phyloP scores from a whole-genome alignment of 2,888 invertebrate genomes.

The Melinopterus prodromus region DNA sequence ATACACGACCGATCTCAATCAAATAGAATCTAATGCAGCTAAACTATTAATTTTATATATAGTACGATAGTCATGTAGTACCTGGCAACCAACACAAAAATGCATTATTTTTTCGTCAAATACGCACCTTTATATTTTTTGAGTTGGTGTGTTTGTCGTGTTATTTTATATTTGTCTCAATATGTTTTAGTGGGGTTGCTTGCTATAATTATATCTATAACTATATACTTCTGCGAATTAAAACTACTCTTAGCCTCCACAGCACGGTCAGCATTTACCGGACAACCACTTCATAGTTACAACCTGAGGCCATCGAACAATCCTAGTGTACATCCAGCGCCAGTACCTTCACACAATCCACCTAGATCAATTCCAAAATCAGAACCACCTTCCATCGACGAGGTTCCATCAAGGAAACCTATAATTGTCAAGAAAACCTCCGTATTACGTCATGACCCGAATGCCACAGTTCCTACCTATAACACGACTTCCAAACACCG shows the following conservation, averaged over 20 bases:
- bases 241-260: not conserved
- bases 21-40: too few relatives aligned
- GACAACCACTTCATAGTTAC: not conserved
- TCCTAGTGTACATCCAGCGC: not conserved
- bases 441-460: constrained; percentile 36
- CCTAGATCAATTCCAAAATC: not conserved
- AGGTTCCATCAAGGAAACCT: not conserved
- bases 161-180: too few relatives aligned
- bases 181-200: too few relatives aligned
- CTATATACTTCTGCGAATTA: too few relatives aligned
- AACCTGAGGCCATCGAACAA: not conserved
- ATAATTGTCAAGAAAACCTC: constrained; percentile 34
- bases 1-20: too few relatives aligned
- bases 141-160: too few relatives aligned
- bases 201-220: too few relatives aligned
- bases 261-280: not conserved
- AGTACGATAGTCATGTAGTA: too few relatives aligned
- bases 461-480: constrained; percentile 49
- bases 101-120: too few relatives aligned
- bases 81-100: too few relatives aligned
- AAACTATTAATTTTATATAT: too few relatives aligned
- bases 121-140: too few relatives aligned
- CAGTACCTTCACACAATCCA: not conserved
- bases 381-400: not conserved
- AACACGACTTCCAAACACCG: constrained; percentile 48